These are phyloP conservation scores for Heliconius congener DNA, from an alignment of 1,140 invertebrate species.

Conservation along the genomic window DNA sequence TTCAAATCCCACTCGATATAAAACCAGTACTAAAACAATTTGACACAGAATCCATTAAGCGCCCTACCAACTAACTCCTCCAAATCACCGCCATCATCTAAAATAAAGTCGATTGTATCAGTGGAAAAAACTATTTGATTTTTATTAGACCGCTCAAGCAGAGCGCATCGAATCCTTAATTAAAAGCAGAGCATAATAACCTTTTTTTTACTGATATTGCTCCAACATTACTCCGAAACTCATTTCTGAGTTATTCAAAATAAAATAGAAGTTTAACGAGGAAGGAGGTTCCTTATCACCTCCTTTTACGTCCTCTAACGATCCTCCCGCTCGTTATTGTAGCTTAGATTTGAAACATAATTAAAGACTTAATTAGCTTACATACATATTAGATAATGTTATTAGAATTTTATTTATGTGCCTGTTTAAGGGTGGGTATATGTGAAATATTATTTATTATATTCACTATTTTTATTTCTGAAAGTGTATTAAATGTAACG, in stretches of 20 bases:
- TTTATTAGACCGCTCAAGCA: conserved; percentile 56
- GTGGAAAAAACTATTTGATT: conserved; percentile 52
- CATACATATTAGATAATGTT: not conserved
- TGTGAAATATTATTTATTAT: too few relatives aligned
- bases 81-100: conserved; percentile 35
- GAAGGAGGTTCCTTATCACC: conserved; percentile 56
- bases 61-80: conserved; percentile 30
- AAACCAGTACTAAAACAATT: conserved; percentile 23
- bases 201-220: conserved; percentile 23
- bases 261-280: conserved; percentile 58
- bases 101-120: conserved; percentile 38
- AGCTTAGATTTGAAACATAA: conserved; percentile 14
- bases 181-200: conserved; percentile 50
- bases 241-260: conserved; percentile 49
- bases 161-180: conserved; percentile 71
- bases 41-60: conserved; percentile 31
- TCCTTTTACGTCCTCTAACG: conserved; percentile 51
- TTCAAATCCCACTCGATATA: conserved; percentile 25
- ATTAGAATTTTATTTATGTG: too few relatives aligned
- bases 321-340: conserved; percentile 49
- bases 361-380: not conserved
- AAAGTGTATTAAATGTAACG: too few relatives aligned
- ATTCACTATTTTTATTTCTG: too few relatives aligned
- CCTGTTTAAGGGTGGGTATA: too few relatives aligned
- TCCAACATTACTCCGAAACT: conserved; percentile 40